Evolutionary conservation across 2,113 vertebrate genomes (phyloP).

Genomic region (Ondatra zibethicus): DNA sequence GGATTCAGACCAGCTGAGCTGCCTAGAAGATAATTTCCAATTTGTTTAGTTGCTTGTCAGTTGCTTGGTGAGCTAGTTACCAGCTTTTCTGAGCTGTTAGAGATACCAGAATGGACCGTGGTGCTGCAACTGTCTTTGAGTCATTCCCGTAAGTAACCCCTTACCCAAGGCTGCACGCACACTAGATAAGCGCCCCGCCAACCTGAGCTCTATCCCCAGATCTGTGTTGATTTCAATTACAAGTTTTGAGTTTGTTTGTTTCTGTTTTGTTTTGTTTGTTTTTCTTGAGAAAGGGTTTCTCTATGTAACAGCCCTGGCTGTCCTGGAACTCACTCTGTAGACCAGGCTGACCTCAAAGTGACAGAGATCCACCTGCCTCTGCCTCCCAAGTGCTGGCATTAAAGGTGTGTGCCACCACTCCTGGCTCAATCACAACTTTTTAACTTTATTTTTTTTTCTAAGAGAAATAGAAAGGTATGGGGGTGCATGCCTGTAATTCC

Average conservation of each 20-base stretch:
- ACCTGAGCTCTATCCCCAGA: not conserved
- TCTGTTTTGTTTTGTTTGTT: not conserved
- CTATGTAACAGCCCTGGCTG: not conserved
- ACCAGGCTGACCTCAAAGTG: not conserved
- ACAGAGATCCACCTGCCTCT: not conserved
- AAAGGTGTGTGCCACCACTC: not conserved
- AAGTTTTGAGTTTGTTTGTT: not conserved
- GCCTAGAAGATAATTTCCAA: not conserved
- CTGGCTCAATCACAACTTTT: not conserved
- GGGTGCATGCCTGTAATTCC: not conserved
- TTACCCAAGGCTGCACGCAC: not conserved
- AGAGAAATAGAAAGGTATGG: not conserved
- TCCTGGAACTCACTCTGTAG: not conserved
- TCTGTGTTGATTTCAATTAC: not conserved
- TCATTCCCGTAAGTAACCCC: not conserved
- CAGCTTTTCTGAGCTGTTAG: not conserved
- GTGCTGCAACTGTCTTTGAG: not conserved
- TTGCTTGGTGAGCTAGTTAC: not conserved
- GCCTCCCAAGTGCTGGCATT: not conserved
- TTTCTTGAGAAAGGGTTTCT: not conserved
- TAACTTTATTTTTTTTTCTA: slow-evolving; percentile 12
- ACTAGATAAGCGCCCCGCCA: not conserved
- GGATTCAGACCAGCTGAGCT: not conserved
- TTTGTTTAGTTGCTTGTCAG: not conserved
- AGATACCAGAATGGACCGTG: not conserved